Conservation (phyloP, 2,797 vertebrate species). For the Anguilla marmorata region DNA sequence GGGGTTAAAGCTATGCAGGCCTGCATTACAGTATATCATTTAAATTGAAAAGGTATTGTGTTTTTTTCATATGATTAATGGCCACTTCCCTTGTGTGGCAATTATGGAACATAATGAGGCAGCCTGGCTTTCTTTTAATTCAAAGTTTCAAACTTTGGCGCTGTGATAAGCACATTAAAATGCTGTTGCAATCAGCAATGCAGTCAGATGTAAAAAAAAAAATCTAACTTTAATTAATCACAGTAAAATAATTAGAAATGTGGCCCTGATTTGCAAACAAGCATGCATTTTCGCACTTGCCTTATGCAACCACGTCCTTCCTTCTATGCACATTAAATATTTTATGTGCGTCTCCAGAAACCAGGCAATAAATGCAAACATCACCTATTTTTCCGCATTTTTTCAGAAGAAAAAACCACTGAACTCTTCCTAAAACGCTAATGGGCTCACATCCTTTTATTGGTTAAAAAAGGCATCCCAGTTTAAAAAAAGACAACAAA, state of each 20-base stretch:
- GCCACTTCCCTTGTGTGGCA: conserved; percentile 1
- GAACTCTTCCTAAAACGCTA: not conserved
- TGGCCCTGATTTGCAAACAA: not conserved
- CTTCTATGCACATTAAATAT: not conserved
- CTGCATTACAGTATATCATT: not conserved
- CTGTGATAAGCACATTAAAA: conserved; percentile 14
- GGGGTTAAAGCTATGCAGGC: not conserved
- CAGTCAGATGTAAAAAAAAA: not conserved
- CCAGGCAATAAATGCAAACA: not conserved
- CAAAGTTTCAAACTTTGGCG: conserved; percentile 15
- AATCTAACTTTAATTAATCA: conserved; percentile 3
- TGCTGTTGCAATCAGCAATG: conserved; percentile 1
- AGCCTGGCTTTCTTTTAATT: not conserved
- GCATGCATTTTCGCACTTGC: not conserved
- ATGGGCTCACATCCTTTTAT: not conserved
- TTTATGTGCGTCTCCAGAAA: not conserved
- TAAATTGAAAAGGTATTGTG: conserved; percentile 7
- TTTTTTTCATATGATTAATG: conserved; percentile 15
- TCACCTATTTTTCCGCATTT: not conserved
- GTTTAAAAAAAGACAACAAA: not conserved
- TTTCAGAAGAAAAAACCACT: not conserved
- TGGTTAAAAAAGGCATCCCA: not conserved
- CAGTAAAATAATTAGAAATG: not conserved
- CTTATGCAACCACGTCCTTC: not conserved
- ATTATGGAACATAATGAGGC: conserved; percentile 17